phyloP scores from a whole-genome alignment of 2,797 vertebrate genomes.

The Jordanella pulchra region DNA sequence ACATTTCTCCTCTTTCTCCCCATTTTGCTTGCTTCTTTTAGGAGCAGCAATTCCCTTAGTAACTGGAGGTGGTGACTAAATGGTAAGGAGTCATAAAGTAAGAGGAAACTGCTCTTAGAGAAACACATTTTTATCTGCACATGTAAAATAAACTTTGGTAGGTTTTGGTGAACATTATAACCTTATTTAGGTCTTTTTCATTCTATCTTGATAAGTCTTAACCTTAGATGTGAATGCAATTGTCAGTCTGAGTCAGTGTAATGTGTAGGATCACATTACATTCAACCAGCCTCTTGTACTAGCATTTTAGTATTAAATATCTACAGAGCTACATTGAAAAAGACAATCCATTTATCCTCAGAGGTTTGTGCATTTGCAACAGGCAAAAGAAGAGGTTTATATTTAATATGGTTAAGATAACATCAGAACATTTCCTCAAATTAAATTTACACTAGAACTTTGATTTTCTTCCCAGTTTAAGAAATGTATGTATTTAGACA shows the following conservation, averaged over 20 bases:
- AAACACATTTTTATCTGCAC: slow-evolving; percentile 26
- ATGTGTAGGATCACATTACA: too few species aligned
- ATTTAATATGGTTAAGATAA: neutral
- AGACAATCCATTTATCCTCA: too few species aligned
- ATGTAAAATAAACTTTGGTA: neutral
- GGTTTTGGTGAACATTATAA: neutral
- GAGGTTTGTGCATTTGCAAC: too few species aligned
- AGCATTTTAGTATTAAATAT: neutral
- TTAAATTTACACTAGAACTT: neutral
- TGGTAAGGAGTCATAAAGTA: slow-evolving; percentile 7
- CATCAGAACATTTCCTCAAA: neutral
- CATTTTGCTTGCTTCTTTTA: slow-evolving; percentile 24
- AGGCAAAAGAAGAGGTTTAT: neutral
- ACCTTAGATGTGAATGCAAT: neutral
- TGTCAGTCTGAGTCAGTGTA: neutral
- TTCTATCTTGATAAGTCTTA: slow-evolving; percentile 8
- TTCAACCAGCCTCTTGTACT: neutral
- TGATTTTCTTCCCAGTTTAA: neutral
- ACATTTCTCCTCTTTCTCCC: slow-evolving; percentile 31
- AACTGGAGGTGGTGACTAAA: slow-evolving; percentile 15
- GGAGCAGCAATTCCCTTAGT: slow-evolving; percentile 30
- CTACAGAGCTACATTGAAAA: neutral
- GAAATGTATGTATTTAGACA: too few species aligned
- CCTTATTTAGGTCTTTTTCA: neutral
- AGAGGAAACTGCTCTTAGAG: slow-evolving; percentile 43